Evolutionary conservation across 2,797 vertebrate species (phyloP).

Genomic region (Hydrocynus forskahlii): DNA sequence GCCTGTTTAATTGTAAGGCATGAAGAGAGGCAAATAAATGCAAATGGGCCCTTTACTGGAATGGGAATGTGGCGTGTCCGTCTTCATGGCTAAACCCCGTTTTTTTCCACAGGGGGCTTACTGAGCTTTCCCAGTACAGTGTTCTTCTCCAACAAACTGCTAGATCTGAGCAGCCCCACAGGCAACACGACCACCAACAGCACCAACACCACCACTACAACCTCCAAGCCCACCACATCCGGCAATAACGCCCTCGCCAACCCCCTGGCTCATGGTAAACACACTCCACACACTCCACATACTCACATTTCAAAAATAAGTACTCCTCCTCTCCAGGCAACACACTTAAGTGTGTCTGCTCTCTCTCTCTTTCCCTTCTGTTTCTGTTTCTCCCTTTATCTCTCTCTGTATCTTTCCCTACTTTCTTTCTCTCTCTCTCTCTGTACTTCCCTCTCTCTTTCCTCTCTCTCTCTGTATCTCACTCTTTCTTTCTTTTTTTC

Average conservation of each 20-base stretch:
- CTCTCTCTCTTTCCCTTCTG: neutral
- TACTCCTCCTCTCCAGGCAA: too few species aligned
- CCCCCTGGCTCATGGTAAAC: neutral
- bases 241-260: neutral
- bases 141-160: rapidly evolving
- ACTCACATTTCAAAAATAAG: neutral
- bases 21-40: too few species aligned
- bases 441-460: too few species aligned
- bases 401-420: too few species aligned
- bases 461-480: too few species aligned
- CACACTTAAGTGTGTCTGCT: too few species aligned
- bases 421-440: too few species aligned
- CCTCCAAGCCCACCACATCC: neutral
- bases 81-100: neutral
- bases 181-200: neutral
- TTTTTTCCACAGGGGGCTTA: neutral
- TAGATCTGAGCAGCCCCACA: neutral
- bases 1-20: too few species aligned
- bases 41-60: too few species aligned
- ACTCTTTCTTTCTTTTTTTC: too few species aligned
- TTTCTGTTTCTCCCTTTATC: neutral
- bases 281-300: neutral
- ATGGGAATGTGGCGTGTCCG: neutral
- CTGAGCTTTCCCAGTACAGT: rapidly evolving
- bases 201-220: neutral